Percentiles rank a stretch among this genome's conserved stretches.
Conservation (phyloP, 2,113 vertebrate species). For the Crotalus viridis region DNA sequence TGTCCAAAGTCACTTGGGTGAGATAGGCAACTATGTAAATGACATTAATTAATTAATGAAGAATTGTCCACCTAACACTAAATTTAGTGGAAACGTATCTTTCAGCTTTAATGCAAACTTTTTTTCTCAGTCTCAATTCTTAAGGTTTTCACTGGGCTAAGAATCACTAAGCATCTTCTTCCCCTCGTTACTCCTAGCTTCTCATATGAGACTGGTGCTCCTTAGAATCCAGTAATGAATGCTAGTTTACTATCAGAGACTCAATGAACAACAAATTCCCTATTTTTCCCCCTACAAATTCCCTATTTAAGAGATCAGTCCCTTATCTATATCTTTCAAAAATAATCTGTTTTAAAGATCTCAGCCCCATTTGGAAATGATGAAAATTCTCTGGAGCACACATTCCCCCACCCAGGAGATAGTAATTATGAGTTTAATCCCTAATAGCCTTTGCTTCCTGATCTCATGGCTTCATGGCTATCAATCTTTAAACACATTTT, state of each 20-base stretch:
- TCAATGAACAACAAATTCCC: neutral
- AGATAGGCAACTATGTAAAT: neutral
- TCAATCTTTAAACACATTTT: neutral
- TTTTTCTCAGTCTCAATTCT: neutral
- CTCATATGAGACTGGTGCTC: neutral
- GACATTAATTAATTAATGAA: neutral
- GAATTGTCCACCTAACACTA: neutral
- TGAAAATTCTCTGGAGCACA: neutral
- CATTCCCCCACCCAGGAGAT: too few species aligned
- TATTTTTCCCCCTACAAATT: too few species aligned
- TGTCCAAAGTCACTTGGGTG: neutral
- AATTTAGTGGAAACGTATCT: neutral
- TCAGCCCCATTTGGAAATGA: neutral
- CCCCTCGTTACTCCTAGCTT: too few species aligned
- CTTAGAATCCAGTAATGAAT: neutral
- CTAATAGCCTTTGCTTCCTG: neutral
- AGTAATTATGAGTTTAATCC: neutral
- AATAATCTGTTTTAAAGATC: neutral
- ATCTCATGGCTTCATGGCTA: neutral
- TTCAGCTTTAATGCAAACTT: neutral
- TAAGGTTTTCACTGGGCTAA: neutral
- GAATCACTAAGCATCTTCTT: neutral
- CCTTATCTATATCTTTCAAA: neutral
- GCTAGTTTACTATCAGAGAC: neutral
- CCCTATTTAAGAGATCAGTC: neutral